Evolutionary conservation across 2,888 invertebrate species (phyloP).

Genomic region (Miltochrista miniata): DNA sequence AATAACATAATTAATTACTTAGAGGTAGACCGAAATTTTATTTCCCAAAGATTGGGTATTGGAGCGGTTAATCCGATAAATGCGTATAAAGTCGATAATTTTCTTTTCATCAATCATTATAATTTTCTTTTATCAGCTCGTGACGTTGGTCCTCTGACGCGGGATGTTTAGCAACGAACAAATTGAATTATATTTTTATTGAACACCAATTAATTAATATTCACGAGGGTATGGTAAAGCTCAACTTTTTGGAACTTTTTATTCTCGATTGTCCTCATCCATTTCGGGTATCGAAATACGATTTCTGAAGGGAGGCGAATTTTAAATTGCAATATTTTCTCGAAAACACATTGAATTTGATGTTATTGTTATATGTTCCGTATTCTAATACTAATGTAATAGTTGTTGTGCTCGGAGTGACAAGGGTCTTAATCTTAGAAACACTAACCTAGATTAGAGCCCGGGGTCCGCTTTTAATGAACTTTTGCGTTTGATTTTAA

Average conservation of each 20-base stretch:
- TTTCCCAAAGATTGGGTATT: conserved; percentile 57
- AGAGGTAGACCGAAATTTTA: conserved; percentile 45
- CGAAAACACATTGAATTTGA: too few species aligned
- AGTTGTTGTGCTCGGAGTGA: too few species aligned
- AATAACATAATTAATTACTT: conserved; percentile 68
- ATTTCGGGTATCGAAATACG: not conserved
- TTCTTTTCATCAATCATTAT: conserved; percentile 64
- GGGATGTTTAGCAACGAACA: conserved; percentile 52
- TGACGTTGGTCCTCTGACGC: conserved; percentile 11
- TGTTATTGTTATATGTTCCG: too few species aligned
- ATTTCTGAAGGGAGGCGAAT: not conserved
- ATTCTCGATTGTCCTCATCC: not conserved
- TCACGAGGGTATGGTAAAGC: not conserved
- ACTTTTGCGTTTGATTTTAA: too few species aligned
- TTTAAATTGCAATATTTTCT: too few species aligned
- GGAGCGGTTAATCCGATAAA: conserved; percentile 65
- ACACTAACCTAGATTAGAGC: too few species aligned
- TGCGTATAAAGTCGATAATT: conserved; percentile 56
- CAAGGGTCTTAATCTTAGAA: too few species aligned
- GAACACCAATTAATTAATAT: conserved; percentile 42
- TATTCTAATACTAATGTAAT: too few species aligned
- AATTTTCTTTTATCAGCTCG: conserved; percentile 45
- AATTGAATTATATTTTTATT: conserved; percentile 54
- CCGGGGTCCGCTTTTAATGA: too few species aligned
- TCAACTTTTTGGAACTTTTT: not conserved